These are phyloP conservation scores for Musca vetustissima DNA, from an alignment of 1,140 invertebrate species.

Conservation along the genomic window DNA sequence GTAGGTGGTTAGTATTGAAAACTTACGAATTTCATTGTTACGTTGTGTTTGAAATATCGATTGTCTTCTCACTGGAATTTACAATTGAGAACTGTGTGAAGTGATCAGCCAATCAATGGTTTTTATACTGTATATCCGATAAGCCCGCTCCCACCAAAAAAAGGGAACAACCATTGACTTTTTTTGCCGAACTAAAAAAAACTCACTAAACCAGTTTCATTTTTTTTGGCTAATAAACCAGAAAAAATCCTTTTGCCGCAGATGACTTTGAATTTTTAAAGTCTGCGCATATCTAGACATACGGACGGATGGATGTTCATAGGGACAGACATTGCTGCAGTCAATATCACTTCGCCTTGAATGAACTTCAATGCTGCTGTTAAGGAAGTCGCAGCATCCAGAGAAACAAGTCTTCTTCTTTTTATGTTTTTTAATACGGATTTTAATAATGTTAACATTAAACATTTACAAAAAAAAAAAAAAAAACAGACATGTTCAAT, in stretches of 20 bases:
- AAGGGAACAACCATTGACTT: not conserved
- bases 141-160: not conserved
- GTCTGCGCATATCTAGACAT: no score
- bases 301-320: no score
- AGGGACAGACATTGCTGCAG: no score
- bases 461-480: not conserved
- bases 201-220: slow-evolving; percentile 7
- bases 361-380: no score
- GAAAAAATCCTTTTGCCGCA: not conserved
- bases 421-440: slow-evolving; percentile 4
- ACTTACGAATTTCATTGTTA: slow-evolving; percentile 24
- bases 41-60: not conserved
- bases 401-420: not conserved
- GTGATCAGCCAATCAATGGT: not conserved
- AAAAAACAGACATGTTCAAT: no score
- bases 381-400: no score
- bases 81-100: slow-evolving; percentile 15
- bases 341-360: no score
- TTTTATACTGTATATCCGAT: slow-evolving; percentile 6
- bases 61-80: not conserved
- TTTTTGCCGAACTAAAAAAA: not conserved
- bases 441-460: slow-evolving; percentile 9
- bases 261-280: no score
- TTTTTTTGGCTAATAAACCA: no score
- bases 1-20: not conserved